Percentiles rank a stretch among this genome's conserved stretches.
These are phyloP conservation scores for Cryptosula pallasiana DNA, from an alignment of 2,888 invertebrate genomes.

Conservation along the genomic window DNA sequence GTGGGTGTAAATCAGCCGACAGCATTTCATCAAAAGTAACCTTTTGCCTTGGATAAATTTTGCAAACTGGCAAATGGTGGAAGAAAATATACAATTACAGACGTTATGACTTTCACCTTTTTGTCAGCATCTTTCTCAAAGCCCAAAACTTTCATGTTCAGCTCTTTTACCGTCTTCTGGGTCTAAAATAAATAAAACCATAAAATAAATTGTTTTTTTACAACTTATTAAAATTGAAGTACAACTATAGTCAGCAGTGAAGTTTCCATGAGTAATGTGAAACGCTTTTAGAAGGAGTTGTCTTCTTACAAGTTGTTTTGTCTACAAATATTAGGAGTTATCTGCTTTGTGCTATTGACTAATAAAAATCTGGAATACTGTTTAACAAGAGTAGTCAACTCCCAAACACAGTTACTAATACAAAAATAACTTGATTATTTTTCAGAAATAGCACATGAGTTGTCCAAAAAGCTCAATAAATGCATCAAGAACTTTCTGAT, in stretches of 20 bases:
- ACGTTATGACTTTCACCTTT: neutral
- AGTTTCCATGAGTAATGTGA: too few relatives aligned
- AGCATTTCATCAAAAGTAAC: neutral
- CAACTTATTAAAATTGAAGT: neutral
- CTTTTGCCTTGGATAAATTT: neutral
- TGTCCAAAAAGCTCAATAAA: too few relatives aligned
- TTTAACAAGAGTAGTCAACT: too few relatives aligned
- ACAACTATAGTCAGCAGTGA: slow-evolving; percentile 1
- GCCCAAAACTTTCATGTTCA: neutral
- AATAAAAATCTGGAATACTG: too few relatives aligned
- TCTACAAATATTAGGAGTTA: too few relatives aligned
- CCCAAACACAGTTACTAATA: too few relatives aligned
- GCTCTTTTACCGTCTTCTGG: neutral
- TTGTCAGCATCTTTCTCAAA: neutral
- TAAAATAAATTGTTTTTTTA: neutral
- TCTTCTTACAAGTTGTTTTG: too few relatives aligned
- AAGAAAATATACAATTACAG: neutral
- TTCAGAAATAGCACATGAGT: too few relatives aligned
- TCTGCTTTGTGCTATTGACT: too few relatives aligned
- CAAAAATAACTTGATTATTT: too few relatives aligned
- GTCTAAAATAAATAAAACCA: neutral
- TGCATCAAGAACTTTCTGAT: too few relatives aligned
- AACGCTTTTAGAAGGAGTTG: too few relatives aligned
- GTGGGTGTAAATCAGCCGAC: neutral
- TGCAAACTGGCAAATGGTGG: neutral